Evolutionary conservation across 2,888 invertebrate genomes (phyloP).

Genomic region (Athalia circularis): DNA sequence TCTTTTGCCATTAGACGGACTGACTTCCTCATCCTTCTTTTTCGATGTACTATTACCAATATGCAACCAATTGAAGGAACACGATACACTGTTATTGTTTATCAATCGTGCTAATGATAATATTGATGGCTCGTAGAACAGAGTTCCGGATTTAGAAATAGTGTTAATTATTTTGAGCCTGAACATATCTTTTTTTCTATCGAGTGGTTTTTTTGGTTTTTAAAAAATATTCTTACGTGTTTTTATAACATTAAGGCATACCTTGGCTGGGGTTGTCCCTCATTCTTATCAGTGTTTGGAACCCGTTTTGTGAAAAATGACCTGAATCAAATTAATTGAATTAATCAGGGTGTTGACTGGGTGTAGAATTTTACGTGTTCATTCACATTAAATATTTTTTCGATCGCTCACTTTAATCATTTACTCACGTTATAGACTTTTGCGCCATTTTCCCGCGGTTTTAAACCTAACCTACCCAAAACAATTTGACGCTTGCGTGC

Average conservation of each 20-base stretch:
- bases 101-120: background rate
- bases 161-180: slow-evolving; percentile 9
- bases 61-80: slow-evolving; percentile 56
- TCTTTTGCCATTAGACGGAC: slow-evolving; percentile 56
- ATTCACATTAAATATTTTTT: slow-evolving; percentile 2
- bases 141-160: background rate
- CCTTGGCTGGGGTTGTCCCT: slow-evolving; percentile 56
- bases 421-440: slow-evolving; percentile 66
- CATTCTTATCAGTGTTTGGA: slow-evolving; percentile 54
- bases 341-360: slow-evolving; percentile 6
- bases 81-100: slow-evolving; percentile 6
- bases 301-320: slow-evolving; percentile 72
- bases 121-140: background rate
- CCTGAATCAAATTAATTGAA: slow-evolving; percentile 59
- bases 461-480: slow-evolving; percentile 46
- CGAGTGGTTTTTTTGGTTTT: background rate
- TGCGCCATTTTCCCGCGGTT: slow-evolving; percentile 64
- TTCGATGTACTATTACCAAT: slow-evolving; percentile 53
- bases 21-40: slow-evolving; percentile 47
- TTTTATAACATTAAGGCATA: slow-evolving; percentile 55
- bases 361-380: background rate
- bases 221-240: background rate
- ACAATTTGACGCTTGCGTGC: background rate
- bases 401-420: slow-evolving; percentile 9
- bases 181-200: slow-evolving; percentile 1